Conservation (phyloP, 2,113 vertebrate genomes). For the Siniperca chuatsi region DNA sequence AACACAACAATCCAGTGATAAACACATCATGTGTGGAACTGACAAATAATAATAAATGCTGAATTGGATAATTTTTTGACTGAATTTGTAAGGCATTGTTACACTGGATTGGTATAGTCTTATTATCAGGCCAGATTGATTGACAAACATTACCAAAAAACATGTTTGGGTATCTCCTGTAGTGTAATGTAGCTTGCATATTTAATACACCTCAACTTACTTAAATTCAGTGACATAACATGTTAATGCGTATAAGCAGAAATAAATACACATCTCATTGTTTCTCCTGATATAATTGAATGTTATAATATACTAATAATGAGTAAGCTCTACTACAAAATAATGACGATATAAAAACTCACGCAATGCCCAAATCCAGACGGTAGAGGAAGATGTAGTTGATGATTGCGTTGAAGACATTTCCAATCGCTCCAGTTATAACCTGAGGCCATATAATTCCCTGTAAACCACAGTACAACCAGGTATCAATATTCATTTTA, state of each 20-base stretch:
- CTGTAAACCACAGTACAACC: slow-evolving; percentile 78
- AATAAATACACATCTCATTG: background rate
- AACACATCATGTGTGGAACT: background rate
- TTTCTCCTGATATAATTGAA: background rate
- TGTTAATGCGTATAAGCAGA: background rate
- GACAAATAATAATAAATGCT: background rate
- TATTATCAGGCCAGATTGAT: background rate
- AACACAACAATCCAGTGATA: background rate
- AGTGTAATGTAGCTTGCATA: background rate
- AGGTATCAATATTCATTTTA: background rate
- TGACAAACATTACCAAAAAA: background rate
- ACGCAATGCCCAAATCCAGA: slow-evolving; percentile 91
- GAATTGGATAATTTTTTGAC: background rate
- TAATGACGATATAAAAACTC: slow-evolving; percentile 76
- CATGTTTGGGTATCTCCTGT: background rate
- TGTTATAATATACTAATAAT: background rate
- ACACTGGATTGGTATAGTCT: background rate
- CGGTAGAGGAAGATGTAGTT: slow-evolving; percentile 89
- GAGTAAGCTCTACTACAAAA: background rate
- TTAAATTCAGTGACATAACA: background rate
- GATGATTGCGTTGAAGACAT: slow-evolving; percentile 89
- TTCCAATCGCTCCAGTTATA: slow-evolving; percentile 86
- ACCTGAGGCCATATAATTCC: slow-evolving; percentile 94
- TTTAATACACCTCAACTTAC: background rate
- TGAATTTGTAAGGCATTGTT: background rate